Evolutionary conservation across 2,113 vertebrate species (phyloP).

Genomic region (Eudorcas thomsonii): DNA sequence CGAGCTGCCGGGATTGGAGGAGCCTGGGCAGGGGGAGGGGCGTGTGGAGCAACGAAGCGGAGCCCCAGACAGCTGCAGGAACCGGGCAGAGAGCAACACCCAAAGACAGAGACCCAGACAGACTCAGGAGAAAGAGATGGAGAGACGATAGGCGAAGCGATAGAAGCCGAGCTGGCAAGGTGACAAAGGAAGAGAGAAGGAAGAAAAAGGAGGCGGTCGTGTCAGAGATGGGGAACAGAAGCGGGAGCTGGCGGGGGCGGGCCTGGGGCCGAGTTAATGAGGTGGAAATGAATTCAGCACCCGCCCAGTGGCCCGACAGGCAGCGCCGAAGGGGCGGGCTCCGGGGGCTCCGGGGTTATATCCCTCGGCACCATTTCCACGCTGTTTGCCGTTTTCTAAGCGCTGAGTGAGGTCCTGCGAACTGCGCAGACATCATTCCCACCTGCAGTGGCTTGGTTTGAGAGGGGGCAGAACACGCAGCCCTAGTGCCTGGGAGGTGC

Average conservation of each 20-base stretch:
- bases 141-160: neutral
- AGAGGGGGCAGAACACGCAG: neutral
- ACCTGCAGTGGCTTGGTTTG: neutral
- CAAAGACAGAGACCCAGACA: slow-evolving; percentile 43
- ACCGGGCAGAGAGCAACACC: neutral
- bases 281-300: slow-evolving; percentile 48
- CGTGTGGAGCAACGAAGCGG: neutral
- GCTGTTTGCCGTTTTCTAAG: neutral
- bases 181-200: slow-evolving; percentile 30
- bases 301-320: neutral
- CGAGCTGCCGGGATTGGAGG: slow-evolving; percentile 43
- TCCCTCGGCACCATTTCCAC: neutral
- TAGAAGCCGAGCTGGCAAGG: slow-evolving; percentile 41
- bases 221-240: neutral
- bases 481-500: neutral
- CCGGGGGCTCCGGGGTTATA: neutral
- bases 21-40: slow-evolving; percentile 23
- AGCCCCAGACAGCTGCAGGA: slow-evolving; percentile 3
- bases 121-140: neutral
- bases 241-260: neutral
- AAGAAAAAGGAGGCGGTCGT: neutral
- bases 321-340: neutral
- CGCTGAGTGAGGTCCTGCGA: neutral
- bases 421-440: neutral
- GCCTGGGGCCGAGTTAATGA: slow-evolving; percentile 26